Conservation (phyloP, 30 jellyfish, hydroid and myxozoan genomes). For the Aurelia sp. region DNA sequence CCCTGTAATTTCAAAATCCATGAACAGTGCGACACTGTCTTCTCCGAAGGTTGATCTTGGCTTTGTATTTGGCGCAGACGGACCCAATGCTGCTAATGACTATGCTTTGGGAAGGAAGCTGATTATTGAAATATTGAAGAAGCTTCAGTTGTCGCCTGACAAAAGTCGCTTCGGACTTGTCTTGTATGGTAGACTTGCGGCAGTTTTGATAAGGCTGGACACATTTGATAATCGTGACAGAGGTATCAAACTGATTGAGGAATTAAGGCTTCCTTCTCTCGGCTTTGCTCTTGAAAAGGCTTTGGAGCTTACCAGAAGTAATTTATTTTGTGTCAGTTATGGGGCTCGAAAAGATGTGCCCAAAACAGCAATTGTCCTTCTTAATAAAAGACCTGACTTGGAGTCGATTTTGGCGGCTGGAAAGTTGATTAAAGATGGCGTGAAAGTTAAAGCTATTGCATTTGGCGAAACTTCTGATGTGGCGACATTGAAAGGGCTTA, state of each 20-base stretch:
- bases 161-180: slow-evolving; percentile 30
- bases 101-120: slow-evolving; percentile 41
- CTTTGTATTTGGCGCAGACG: slow-evolving; percentile 46
- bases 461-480: background rate
- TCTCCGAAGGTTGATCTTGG: slow-evolving; percentile 39
- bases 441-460: slow-evolving; percentile 5
- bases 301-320: background rate
- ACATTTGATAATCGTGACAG: background rate
- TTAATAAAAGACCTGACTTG: background rate
- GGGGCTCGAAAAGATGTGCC: slow-evolving; percentile 48
- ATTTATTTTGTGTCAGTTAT: slow-evolving; percentile 6
- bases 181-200: slow-evolving; percentile 58
- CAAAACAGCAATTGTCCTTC: slow-evolving; percentile 5
- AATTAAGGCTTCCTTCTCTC: slow-evolving; percentile 26
- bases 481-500: background rate
- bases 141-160: slow-evolving; percentile 26
- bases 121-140: slow-evolving; percentile 35
- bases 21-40: background rate
- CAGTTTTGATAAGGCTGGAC: slow-evolving; percentile 3
- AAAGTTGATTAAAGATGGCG: background rate
- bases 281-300: slow-evolving; percentile 25
- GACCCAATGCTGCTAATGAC: slow-evolving; percentile 13
- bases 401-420: background rate
- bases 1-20: slow-evolving; percentile 10
- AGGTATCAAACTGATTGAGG: slow-evolving; percentile 5